Evolutionary conservation across 1,140 invertebrate species (phyloP), one percentile per base, ranked within the genome.

Genomic region (Adoxophyes honmai): DNA sequence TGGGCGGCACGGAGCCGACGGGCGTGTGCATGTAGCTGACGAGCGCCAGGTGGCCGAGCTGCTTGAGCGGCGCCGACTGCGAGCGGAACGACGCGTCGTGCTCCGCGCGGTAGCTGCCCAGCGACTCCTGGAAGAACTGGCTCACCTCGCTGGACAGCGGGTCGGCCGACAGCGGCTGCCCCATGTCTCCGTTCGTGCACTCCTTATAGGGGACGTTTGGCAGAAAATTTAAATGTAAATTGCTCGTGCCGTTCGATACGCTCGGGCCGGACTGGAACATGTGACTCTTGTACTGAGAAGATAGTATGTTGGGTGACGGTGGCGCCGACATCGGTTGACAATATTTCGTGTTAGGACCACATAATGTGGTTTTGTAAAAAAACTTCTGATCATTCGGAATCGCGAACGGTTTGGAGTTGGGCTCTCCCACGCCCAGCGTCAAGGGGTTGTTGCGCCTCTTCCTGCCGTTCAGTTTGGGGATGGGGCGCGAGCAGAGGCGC

Each of bases 11-110:
- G 1, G 93, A 94, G 55, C 91, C 92, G 36, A 90, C 92, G 0
- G 91, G 91, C 3, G 93, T 93, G 60, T 89, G 89, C 66, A 89
- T 86, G 59, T 90, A 90, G 62, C 84, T 87, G 7, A 87, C 57
- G 13, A 90, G 70, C 18, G 73, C 78, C 51, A 81, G 66, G 59
- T 87, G 84, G 11, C 86, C 73, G 5, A 75, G 85, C 42, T 92
- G 91, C 67, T 93, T 92, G n/a, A 95, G 75, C 0, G 94, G 94
- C 15, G 95, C 94, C 0, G 94, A 95, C 68, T 95, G 94, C 2
- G 94, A 95, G 38, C 94, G 89, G 62, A 91, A 92, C 1, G 89
- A 69, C 0, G 80, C 52, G 55, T 88, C 81, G 13, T 75, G 75
- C 0, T 66, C 66, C 21, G 77, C 39, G 56, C 78, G 72, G 55